Evolutionary conservation across 2,888 invertebrate species (phyloP), one percentile per base, ranked within the genome.

Genomic region (Temnothorax ravouxi): DNA sequence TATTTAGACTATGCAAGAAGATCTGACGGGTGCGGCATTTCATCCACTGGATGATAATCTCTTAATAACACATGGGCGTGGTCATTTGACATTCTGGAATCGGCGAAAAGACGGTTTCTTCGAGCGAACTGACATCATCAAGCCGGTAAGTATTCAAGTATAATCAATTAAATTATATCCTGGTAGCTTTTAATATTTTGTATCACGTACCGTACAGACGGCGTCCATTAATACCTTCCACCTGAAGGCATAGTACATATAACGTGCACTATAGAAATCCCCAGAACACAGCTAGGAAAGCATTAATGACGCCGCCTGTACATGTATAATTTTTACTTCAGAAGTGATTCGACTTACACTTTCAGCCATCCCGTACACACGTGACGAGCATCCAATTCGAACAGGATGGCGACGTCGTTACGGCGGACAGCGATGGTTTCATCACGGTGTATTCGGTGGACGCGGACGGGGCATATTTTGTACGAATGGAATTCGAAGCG

Each of bases 21-120:
- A 98, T 91, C 95, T 99, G 62, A 97, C 97, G 0, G 98, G 98
- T 0, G 98, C 98, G 0, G 97, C 97, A 0, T 99, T 99, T 95
- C 99, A 99, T 95, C 98, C 99, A 0, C 95, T 98, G 47, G 99
- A 99, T 93, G 98, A 99, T 93, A 98, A 98, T 94, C 96, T 98
- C 38, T 96, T 99, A 85, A 98, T 99, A 88, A 99, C 98, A 0
- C 98, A 98, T 93, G 99, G 99, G 2, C 97, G 98, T 90, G 98
- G 98, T 0, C 98, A 99, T 94, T 95, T 99, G 87, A 98, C 98
- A 0, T 98, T 99, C 95, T 99, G 99, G 99, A 98, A 98, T 92
- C 96, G 98, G 83, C 96, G 98, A 86, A 98, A 98, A 95, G 98
- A 98, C 93, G 98, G 98, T 59, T 98, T 97, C 95, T 98, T 98